Evolutionary conservation across 2,113 vertebrate species (phyloP), one percentile per base, ranked within the genome.

Genomic region (Takifugu bimaculatus): DNA sequence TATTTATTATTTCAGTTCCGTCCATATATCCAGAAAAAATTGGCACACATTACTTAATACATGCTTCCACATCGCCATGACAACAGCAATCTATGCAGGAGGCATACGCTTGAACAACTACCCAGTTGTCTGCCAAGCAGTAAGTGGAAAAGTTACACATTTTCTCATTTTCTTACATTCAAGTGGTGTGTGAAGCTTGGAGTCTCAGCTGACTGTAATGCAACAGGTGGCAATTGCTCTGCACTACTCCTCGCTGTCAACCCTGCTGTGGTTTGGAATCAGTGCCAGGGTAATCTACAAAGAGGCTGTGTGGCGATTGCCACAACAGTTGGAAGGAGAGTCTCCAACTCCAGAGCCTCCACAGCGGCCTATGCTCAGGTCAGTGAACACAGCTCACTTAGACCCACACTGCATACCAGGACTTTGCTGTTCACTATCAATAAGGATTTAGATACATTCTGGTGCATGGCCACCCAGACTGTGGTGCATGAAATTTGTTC

Each of bases 51-150:
- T 97, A 78, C 91, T 99, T 3, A 98, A 98, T 80, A 93, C 94
- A 69, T 97, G 96, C 81, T 99, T 99, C 87, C 96, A 98, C 87
- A 94, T 96, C 14, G 95, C 96, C 85, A 97, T 99, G 97, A 97
- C 94, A 0, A 94, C 94, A 0, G 94, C 96, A 0, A 91, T 96
- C 60, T 99, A 96, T 1, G 93, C 93, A 0, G 96, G 97, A 35
- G 96, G 97, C 85, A 94, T 98, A 84, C 94, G 93, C 25, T 91
- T 97, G 71, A 98, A 94, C 26, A 89, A 93, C 64, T 95, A 99
- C 82, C 90, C 91, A 9, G 76, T 93, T 6, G 92, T 96, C 66
- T 99, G 97, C 86, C 96, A 95, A 77, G 94, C 94, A 25, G 97
- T 98, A 87, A 92, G 95, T 82, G 13, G 25, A 70, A 11, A 32